Evolutionary conservation across 2,888 invertebrate species (phyloP).

Genomic region (Ennomos quercinarius): DNA sequence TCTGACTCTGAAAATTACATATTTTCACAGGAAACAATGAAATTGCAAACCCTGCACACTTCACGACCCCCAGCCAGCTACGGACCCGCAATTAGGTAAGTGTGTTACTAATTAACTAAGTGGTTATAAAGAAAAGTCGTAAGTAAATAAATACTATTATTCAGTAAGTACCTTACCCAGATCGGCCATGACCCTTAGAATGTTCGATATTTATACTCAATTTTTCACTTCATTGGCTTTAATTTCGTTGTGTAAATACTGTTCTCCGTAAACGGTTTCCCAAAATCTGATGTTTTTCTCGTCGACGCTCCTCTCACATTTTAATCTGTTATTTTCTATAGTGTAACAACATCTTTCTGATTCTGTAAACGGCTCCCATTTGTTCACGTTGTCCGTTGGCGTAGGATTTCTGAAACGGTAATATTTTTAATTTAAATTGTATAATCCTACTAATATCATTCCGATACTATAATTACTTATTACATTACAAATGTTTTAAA

Average conservation of each 20-base stretch:
- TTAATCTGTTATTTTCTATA: conserved; percentile 59
- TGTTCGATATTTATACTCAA: background rate
- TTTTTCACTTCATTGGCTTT: conserved; percentile 4
- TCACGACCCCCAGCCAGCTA: too few relatives aligned
- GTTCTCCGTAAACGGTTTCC: conserved; percentile 69
- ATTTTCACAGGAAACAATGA: too few relatives aligned
- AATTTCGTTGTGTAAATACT: conserved; percentile 13
- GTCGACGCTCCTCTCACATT: conserved; percentile 56
- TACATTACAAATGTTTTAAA: too few relatives aligned
- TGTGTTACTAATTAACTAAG: too few relatives aligned
- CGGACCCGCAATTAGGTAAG: too few relatives aligned
- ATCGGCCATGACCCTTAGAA: background rate
- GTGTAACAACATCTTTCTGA: conserved; percentile 58
- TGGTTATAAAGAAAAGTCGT: too few relatives aligned
- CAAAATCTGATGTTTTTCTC: conserved; percentile 64
- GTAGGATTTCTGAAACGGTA: conserved; percentile 69
- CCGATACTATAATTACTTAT: too few relatives aligned
- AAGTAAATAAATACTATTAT: too few relatives aligned
- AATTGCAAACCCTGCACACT: too few relatives aligned
- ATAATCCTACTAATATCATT: too few relatives aligned
- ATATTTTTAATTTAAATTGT: too few relatives aligned
- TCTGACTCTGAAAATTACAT: too few relatives aligned
- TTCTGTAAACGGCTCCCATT: conserved; percentile 71
- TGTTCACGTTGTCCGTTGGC: conserved; percentile 40
- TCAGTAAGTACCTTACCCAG: background rate